Evolutionary conservation across 2,888 invertebrate species (phyloP), one percentile per base, ranked within the genome.

Genomic region (Luperina testacea): DNA sequence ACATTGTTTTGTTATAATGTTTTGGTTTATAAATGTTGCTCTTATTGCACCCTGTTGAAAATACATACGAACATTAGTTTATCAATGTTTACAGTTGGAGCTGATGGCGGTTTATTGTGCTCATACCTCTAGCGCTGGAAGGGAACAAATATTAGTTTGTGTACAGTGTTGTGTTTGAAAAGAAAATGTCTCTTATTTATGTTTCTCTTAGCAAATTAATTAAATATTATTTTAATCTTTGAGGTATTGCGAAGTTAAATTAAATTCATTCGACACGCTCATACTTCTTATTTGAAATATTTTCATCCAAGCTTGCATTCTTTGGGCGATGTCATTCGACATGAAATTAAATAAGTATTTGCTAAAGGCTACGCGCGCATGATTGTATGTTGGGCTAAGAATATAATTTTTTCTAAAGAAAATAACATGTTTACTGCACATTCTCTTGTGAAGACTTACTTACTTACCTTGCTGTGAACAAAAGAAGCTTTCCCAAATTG

Each of bases 31-130:
- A 91, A 91, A 87, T 93, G 94, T 93, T 91, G 95, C 87, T 92
- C 93, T 92, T 94, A 94, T 93, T 90, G 92, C 88, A 92, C 90
- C 96, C 96, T 96, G 96, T 95, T 95, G 96, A 96, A 96, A 96
- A 96, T 93, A 96, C 93, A 96, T 93, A 96, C 91, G 93, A 85
- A 90, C 91, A 96, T 96, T 96, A 96, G 96, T 96, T 79, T 83
- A 94, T 93, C 90, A 92, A 84, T 91, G 88, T 91, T 88, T 90
- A 90, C 83, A 90, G 86, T 85, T 86, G 85, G 87, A 87, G 87
- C 82, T 78, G 88, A 73, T 42, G 84, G 85, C 84, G 86, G 80
- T 87, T 93, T 93, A 82, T 71, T 68, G 74, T 83, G 81, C 80
- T 88, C 82, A 89, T 88, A 88, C 87, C 87, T 87, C 87, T 69